A percentile compares a stretch with the other conserved stretches of the same genome.
Evolutionary conservation across 30 jellyfish, hydroid and myxozoan species (phyloP).

Genomic region (Sanderia malayensis): DNA sequence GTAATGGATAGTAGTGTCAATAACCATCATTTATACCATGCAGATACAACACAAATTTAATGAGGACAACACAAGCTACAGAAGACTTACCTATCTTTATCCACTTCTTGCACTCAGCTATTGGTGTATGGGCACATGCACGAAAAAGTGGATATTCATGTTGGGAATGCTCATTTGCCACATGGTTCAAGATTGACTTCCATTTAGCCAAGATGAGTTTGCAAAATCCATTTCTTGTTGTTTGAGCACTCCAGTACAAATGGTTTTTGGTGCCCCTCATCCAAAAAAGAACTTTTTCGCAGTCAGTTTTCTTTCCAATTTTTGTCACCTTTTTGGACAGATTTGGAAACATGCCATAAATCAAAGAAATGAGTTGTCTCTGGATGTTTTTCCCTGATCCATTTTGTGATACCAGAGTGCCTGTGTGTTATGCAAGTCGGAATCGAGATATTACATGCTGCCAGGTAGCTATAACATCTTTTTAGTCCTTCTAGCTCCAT

Average conservation of each 20-base stretch:
- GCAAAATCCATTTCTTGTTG: not conserved
- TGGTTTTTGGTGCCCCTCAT: slow-evolving; percentile 7
- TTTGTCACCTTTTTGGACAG: not conserved
- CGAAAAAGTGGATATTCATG: not conserved
- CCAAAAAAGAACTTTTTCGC: not conserved
- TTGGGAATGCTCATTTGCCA: not conserved
- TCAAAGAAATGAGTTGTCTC: slow-evolving; percentile 5
- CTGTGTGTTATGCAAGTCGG: not conserved
- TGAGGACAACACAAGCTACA: not conserved
- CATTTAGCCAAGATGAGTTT: not conserved
- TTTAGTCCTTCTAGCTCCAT: slow-evolving; percentile 5
- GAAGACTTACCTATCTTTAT: not conserved
- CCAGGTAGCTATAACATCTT: not conserved
- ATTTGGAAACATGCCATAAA: slow-evolving; percentile 9
- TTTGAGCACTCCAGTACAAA: slow-evolving; percentile 2
- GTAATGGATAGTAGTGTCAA: not conserved
- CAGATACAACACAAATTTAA: not conserved
- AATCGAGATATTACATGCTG: not conserved
- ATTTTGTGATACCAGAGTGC: slow-evolving; percentile 1
- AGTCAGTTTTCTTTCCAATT: not conserved
- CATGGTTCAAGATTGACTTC: not conserved
- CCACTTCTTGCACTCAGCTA: no score
- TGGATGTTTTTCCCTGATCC: slow-evolving; percentile 8
- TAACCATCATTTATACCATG: not conserved
- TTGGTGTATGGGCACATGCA: not conserved